Evolutionary conservation across 2,888 invertebrate species (phyloP).

Genomic region (Ormia ochracea): DNA sequence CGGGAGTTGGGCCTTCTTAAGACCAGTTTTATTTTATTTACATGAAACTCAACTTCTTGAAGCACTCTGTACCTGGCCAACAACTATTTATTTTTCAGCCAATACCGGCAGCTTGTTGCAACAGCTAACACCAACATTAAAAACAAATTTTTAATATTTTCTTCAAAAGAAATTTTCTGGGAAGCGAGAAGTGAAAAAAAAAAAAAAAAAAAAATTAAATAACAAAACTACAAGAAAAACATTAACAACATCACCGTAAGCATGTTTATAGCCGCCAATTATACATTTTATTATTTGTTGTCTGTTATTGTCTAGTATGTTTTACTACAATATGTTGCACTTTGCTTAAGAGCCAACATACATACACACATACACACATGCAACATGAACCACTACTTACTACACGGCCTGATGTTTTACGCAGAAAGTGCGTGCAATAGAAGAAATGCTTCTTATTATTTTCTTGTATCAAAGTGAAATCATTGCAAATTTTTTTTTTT

Average conservation of each 20-base stretch:
- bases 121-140: slow-evolving; percentile 26
- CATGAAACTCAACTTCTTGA: background rate
- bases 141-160: slow-evolving; percentile 31
- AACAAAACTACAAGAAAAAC: slow-evolving; percentile 7
- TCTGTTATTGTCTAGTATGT: slow-evolving; percentile 55
- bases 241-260: slow-evolving; percentile 59
- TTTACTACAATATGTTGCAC: slow-evolving; percentile 54
- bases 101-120: slow-evolving; percentile 10
- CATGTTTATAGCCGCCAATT: slow-evolving; percentile 62
- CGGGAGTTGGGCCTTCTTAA: no score
- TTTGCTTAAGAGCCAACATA: slow-evolving; percentile 44
- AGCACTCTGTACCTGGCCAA: slow-evolving; percentile 16
- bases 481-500: slow-evolving; percentile 17
- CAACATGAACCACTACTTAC: slow-evolving; percentile 12
- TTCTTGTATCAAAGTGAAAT: slow-evolving; percentile 53
- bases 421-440: slow-evolving; percentile 56
- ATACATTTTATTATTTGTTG: slow-evolving; percentile 62
- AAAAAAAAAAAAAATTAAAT: background rate
- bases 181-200: no score
- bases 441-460: slow-evolving; percentile 21
- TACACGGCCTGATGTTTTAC: slow-evolving; percentile 45
- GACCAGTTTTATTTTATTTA: background rate
- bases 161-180: background rate
- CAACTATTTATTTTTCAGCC: background rate
- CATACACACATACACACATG: background rate